Conservation (phyloP, 53 echinoderm and acorn worm genomes). For the Zoroaster sp. region DNA sequence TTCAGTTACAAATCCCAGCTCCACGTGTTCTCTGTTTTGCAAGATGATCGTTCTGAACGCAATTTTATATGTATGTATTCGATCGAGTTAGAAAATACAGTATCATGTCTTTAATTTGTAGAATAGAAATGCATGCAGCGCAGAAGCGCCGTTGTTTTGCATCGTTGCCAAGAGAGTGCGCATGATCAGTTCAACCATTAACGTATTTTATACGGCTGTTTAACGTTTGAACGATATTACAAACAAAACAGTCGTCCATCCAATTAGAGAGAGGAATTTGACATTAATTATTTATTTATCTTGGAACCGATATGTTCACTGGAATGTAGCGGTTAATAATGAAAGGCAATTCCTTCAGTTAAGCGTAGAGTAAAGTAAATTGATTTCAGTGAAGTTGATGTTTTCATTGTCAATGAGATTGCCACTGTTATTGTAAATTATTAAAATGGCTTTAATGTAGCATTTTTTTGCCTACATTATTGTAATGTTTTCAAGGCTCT, state of each 20-base stretch:
- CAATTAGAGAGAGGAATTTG: neutral
- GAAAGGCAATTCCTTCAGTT: no score
- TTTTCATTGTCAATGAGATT: no score
- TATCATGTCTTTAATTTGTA: neutral
- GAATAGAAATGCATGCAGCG: no score
- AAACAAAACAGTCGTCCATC: neutral
- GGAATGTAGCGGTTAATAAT: no score
- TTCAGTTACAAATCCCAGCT: neutral
- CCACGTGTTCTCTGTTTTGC: conserved; percentile 41
- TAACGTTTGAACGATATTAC: neutral
- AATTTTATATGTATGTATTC: neutral
- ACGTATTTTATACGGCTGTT: neutral
- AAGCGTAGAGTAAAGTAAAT: no score
- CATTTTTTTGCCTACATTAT: no score
- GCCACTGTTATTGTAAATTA: no score
- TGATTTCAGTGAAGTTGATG: no score
- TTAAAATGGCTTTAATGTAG: no score
- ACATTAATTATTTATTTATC: neutral
- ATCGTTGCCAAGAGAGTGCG: conserved; percentile 75
- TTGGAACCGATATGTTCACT: neutral
- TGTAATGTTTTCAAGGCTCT: no score
- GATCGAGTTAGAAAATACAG: neutral
- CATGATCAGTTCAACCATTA: conserved; percentile 62
- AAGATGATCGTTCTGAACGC: neutral
- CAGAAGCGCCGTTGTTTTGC: conserved; percentile 24